Evolutionary conservation across 1,140 invertebrate species (phyloP), one percentile per base, ranked within the genome.

Genomic region (Euwallacea similis): DNA sequence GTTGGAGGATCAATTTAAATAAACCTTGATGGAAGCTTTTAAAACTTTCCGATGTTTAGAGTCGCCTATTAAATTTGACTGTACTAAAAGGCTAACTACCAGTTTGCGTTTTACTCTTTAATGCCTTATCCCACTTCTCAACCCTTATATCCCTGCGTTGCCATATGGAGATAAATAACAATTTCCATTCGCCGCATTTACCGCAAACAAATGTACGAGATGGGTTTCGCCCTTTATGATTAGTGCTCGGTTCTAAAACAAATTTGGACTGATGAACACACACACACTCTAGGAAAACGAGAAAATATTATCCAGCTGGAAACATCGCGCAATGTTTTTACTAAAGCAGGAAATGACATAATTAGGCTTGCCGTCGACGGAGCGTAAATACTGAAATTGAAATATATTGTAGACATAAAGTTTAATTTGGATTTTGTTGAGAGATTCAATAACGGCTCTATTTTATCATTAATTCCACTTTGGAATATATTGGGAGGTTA

Each of bases 41-140:
- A 61, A 61, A 61, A 61, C 59, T 61, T 61, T 43, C 59, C 59
- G 59, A 61, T 61, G 59, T 61, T 61, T 61, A 61, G 59, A 61
- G 59, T 41, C 41, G 42, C 59, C 21, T 61, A 61, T 61, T 61
- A 61, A 61, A 13, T 61, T 61, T 42, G 59, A 43, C 21, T 15
- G 21, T 58, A 58, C 55, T 58, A 58, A 58, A 58, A 58, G 55
- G 55, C 55, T 58, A 58, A 58, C 55, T 58, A 58, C 55, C 55
- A 33, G 7, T 58, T 58, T 58, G 21, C n/a, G 55, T 58, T 58
- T 58, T 58, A n/a, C 50, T 53, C 21, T 58, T 50, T 50, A 50
- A 13, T 10, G 46, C 46, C 13, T 50, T 13, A 50, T 50, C 21
- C 21, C 21, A 33, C 21, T 33, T 33, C 21, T 33, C 21, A 33